Evolutionary conservation across 2,888 invertebrate genomes (phyloP), one percentile per base, ranked within the genome.

Genomic region (Aspidiotus destructor): DNA sequence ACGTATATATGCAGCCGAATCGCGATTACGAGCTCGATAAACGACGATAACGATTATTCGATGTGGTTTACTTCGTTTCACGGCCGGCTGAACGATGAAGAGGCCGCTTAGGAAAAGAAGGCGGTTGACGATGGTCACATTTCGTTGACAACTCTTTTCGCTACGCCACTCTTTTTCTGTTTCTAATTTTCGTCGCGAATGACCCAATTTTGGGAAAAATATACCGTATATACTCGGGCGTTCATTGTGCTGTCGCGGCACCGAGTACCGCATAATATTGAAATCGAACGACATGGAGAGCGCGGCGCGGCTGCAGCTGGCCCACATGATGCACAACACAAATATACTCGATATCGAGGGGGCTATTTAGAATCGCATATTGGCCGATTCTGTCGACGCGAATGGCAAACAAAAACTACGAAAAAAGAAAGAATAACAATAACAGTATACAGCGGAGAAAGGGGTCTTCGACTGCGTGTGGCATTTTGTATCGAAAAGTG

Each of bases 51-150:
- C 48, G 48, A 13, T 11, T 48, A 48, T 48, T 48, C 48, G 48
- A 48, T 48, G 48, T n/a, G 48, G 48, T 48, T n/a, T 48, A n/a
- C 48, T 48, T 48, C 48, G 48, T 48, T 48, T 48, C 48, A 48
- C 48, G n/a, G 48, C 11, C 48, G 48, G n/a, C 11, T 48, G 48
- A 48, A 11, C n/a, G 48, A n/a, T n/a, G 10, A 48, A 48, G 48
- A 48, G 48, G 10, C n/a, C 11, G 10, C 48, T 48, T 28, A 28
- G 28, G 28, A 28, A 28, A 28, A 28, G 28, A 5, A 28, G 28
- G 28, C 1, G 28, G 28, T 28, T 5, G 28, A 28, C 28, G 28
- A 28, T 28, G 28, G 28, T 28, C 28, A 28, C 28, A 28, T 28
- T 28, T 48, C n/a, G 48, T 48, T 48, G 48, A 48, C 48, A 48